phyloP scores from a whole-genome alignment of 2,797 vertebrate species.

The Mastacembelus armatus region DNA sequence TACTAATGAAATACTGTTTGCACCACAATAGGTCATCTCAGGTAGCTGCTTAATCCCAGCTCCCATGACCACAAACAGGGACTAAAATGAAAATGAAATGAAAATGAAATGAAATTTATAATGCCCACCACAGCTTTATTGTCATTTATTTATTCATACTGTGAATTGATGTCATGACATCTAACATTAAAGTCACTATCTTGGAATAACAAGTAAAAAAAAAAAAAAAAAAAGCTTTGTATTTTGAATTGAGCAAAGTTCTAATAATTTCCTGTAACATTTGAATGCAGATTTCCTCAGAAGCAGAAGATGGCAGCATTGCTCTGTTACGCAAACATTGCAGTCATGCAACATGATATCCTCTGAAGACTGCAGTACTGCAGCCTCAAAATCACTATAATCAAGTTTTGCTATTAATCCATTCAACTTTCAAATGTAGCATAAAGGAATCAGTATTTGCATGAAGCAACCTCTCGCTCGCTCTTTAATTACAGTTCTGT shows the following conservation, averaged over 20 bases:
- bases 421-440: constrained; percentile 13
- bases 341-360: background rate
- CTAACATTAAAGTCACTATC: background rate
- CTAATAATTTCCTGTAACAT: too few species aligned
- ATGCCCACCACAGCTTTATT: background rate
- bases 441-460: background rate
- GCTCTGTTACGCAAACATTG: constrained; percentile 14
- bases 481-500: background rate
- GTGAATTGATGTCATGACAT: too few species aligned
- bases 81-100: too few species aligned
- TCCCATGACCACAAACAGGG: background rate
- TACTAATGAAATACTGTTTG: background rate
- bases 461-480: background rate
- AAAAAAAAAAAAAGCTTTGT: too few species aligned
- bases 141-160: background rate
- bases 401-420: constrained; percentile 7
- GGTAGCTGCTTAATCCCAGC: background rate
- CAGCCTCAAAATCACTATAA: constrained; percentile 21
- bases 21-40: background rate
- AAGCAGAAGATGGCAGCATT: constrained; percentile 73
- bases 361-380: constrained; percentile 26
- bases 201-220: too few species aligned
- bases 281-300: background rate
- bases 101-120: too few species aligned
- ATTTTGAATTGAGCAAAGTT: too few species aligned